phyloP scores from a whole-genome alignment of 2,797 vertebrate genomes.

The Acipenser transmontanus region DNA sequence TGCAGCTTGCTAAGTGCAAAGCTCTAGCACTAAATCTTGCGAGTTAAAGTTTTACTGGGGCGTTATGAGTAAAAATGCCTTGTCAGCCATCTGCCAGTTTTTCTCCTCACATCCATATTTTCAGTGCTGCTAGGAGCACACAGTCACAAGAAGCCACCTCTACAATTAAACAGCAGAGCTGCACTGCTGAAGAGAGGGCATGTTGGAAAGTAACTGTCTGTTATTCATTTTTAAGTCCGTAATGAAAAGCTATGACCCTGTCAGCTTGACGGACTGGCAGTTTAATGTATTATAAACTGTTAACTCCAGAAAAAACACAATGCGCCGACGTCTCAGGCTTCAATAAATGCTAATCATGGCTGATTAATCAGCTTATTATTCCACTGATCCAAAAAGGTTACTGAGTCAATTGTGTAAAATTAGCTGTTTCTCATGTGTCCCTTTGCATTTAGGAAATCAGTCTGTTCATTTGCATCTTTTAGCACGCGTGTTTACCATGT shows the following conservation, averaged over 20 bases:
- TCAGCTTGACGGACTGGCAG: conserved; percentile 70
- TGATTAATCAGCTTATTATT: conserved; percentile 80
- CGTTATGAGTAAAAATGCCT: conserved; percentile 98
- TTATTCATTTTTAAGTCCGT: conserved; percentile 69
- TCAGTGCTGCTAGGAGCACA: conserved; percentile 80
- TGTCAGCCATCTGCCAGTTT: conserved; percentile 99
- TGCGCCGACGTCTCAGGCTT: conserved; percentile 53
- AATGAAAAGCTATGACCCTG: conserved; percentile 76
- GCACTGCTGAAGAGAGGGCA: conserved; percentile 54
- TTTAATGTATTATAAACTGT: conserved; percentile 67
- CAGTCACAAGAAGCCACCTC: conserved; percentile 80
- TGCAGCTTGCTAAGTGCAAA: conserved; percentile 95
- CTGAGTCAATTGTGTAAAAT: conserved; percentile 74
- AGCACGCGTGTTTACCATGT: conserved; percentile 50
- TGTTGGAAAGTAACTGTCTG: conserved; percentile 59
- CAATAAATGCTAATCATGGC: conserved; percentile 73
- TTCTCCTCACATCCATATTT: conserved; percentile 96
- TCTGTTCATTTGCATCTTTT: conserved; percentile 56
- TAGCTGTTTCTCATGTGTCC: conserved; percentile 60
- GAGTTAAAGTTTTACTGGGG: conserved; percentile 99
- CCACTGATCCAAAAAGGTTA: conserved; percentile 77
- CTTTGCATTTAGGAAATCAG: conserved; percentile 58
- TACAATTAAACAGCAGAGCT: conserved; percentile 72
- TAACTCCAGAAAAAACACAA: conserved; percentile 53
- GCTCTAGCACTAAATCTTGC: conserved; percentile 91